Evolutionary conservation across 2,888 invertebrate genomes (phyloP).

Genomic region (Tanytarsus gracilentus): DNA sequence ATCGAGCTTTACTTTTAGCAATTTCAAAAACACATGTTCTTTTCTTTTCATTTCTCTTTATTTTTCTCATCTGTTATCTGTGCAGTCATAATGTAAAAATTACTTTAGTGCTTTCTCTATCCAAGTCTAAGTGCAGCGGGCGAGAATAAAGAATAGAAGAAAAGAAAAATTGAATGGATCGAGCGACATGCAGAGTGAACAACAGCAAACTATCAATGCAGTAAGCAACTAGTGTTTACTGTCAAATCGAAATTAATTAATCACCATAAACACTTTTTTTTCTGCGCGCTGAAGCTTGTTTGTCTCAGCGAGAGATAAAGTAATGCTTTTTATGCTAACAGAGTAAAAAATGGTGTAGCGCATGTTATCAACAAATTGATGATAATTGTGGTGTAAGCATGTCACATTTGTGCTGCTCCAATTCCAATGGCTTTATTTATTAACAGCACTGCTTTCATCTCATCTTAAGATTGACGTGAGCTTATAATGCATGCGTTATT

Average conservation of each 20-base stretch:
- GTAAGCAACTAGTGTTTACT: slow-evolving; percentile 27
- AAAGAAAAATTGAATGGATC: background rate
- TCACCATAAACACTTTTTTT: background rate
- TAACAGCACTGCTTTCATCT: too few relatives aligned
- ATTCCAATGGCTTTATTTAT: slow-evolving; percentile 5
- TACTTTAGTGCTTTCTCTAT: background rate
- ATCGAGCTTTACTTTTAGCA: slow-evolving; percentile 1
- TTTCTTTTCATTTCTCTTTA: slow-evolving; percentile 4
- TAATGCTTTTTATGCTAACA: background rate
- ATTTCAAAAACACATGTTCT: slow-evolving; percentile 14
- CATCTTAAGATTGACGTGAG: too few relatives aligned
- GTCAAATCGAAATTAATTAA: slow-evolving; percentile 28
- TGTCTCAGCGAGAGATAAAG: background rate
- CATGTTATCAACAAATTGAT: slow-evolving; percentile 22
- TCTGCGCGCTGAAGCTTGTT: background rate
- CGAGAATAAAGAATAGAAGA: background rate
- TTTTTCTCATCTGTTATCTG: slow-evolving; percentile 8
- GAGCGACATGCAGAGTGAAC: background rate
- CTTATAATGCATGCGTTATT: too few relatives aligned
- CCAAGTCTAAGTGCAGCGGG: background rate
- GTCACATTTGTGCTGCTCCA: slow-evolving; percentile 12
- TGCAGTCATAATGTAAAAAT: background rate
- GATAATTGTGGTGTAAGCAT: slow-evolving; percentile 19
- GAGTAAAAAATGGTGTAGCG: background rate
- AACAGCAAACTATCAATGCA: too few relatives aligned